These are phyloP conservation scores for Helicoverpa zea DNA, from an alignment of 1,140 invertebrate species.

Conservation along the genomic window DNA sequence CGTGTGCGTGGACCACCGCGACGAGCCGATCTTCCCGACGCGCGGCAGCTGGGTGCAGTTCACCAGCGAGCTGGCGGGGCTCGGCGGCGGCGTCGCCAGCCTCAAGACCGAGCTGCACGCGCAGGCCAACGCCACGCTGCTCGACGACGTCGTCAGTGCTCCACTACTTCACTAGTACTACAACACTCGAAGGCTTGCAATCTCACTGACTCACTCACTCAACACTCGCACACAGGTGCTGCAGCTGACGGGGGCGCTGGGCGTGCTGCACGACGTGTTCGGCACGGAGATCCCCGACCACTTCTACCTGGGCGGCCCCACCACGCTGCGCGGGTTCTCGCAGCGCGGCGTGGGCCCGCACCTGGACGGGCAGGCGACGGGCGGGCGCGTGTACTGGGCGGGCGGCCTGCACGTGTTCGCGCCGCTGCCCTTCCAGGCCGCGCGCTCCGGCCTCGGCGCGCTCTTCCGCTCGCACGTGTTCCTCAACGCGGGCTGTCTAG, in stretches of 20 bases:
- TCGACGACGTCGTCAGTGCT: constrained; percentile 90
- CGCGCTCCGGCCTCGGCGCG: constrained; percentile 92
- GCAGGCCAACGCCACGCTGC: constrained; percentile 91
- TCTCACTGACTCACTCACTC: no score
- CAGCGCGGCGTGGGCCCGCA: constrained; percentile 94
- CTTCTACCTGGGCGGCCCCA: constrained; percentile 95
- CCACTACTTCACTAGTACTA: no score
- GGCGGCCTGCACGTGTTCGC: constrained; percentile 93
- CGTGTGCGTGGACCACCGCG: constrained; percentile 92
- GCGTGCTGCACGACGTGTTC: constrained; percentile 89
- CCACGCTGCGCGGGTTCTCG: constrained; percentile 94
- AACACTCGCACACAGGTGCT: constrained; percentile 88
- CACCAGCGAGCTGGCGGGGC: constrained; percentile 92
- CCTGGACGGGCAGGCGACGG: constrained; percentile 90
- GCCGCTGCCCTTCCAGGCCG: constrained; percentile 93
- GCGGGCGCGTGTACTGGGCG: constrained; percentile 93
- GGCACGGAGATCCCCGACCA: constrained; percentile 91
- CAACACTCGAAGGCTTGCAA: no score
- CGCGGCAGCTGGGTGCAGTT: constrained; percentile 90
- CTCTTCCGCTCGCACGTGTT: constrained; percentile 94
- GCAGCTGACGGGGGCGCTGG: constrained; percentile 91
- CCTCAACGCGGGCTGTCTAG: constrained; percentile 90
- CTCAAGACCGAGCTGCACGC: constrained; percentile 93
- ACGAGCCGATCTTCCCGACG: constrained; percentile 93
- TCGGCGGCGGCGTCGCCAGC: constrained; percentile 95